A percentile compares a stretch with the other conserved stretches of the same genome.
phyloP scores from a whole-genome alignment of 2,888 invertebrate species.

The Lucinisca nassula region DNA sequence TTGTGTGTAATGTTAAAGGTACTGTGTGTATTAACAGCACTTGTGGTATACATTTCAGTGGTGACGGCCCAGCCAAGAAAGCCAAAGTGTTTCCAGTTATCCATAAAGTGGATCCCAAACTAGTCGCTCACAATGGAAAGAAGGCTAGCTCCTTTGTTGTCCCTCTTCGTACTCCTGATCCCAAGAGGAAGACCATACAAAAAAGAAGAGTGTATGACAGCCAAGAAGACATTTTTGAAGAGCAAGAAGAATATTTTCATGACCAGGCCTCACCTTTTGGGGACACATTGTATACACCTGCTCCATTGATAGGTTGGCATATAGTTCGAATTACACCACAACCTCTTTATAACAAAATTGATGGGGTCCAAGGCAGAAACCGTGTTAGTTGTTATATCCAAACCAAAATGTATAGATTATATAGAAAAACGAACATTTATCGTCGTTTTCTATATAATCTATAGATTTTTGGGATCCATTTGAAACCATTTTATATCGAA shows the following conservation, averaged over 20 bases:
- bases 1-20: neutral
- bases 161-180: neutral
- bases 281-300: slow-evolving; percentile 39
- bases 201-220: neutral
- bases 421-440: too few species aligned
- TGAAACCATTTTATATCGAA: too few species aligned
- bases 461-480: too few species aligned
- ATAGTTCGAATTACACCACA: neutral
- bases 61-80: neutral
- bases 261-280: neutral
- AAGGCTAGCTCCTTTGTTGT: neutral
- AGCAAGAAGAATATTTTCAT: neutral
- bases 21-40: neutral
- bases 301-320: slow-evolving; percentile 27
- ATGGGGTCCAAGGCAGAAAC: too few species aligned
- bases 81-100: slow-evolving; percentile 7
- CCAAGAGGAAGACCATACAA: neutral
- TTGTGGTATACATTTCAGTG: neutral
- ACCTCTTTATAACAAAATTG: too few species aligned
- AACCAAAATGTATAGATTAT: too few species aligned
- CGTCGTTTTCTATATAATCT: too few species aligned
- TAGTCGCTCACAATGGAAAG: neutral
- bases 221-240: slow-evolving; percentile 48
- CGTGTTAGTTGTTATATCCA: neutral
- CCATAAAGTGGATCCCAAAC: neutral